A percentile compares a stretch with the other conserved stretches of the same genome.
Conservation (phyloP, 2,888 invertebrate species). For the Lithophane semibrunnea region DNA sequence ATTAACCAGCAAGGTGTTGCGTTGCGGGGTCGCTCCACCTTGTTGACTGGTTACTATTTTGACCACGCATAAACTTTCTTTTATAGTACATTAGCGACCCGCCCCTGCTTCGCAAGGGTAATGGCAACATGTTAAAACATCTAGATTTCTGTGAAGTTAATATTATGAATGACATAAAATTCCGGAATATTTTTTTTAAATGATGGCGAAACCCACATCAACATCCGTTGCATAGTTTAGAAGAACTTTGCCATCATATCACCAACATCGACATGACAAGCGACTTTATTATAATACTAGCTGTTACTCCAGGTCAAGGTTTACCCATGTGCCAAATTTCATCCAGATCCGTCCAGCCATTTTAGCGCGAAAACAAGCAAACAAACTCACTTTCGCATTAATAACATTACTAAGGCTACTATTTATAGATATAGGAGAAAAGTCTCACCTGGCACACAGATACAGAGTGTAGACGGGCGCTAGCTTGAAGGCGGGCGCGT, state of each 20-base stretch:
- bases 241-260: not conserved
- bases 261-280: not conserved
- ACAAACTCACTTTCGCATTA: too few species aligned
- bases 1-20: not conserved
- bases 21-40: not conserved
- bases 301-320: too few species aligned
- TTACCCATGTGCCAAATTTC: too few species aligned
- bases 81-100: not conserved
- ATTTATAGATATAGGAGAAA: not conserved
- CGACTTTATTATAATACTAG: not conserved
- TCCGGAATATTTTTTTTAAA: not conserved
- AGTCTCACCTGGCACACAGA: constrained; percentile 94
- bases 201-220: not conserved
- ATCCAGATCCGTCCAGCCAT: too few species aligned
- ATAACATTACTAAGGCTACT: too few species aligned
- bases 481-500: constrained; percentile 97
- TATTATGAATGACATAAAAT: not conserved
- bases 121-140: not conserved
- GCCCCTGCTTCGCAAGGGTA: not conserved
- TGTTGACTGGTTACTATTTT: too few species aligned
- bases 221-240: not conserved
- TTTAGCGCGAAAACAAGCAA: too few species aligned
- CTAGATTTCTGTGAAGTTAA: not conserved
- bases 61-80: not conserved
- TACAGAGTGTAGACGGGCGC: constrained; percentile 99